Conservation (phyloP, 1,140 invertebrate genomes). For the Drosophila willistoni region DNA sequence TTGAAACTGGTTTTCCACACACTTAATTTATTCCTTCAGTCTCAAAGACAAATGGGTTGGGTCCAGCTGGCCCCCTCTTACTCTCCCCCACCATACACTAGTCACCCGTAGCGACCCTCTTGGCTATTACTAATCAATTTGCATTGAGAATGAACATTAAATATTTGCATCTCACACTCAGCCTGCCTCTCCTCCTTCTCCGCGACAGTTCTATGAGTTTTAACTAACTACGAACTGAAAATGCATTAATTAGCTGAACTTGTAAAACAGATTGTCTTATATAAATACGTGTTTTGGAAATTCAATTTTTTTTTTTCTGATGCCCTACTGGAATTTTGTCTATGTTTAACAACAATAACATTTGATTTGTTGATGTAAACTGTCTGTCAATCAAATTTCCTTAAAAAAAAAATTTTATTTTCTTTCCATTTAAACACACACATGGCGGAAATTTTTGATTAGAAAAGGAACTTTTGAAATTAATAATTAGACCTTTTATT, state of each 20-base stretch:
- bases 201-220: conserved; percentile 3
- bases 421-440: conserved; percentile 16
- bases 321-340: conserved; percentile 30
- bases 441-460: conserved; percentile 16
- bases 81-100: background rate
- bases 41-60: conserved; percentile 48
- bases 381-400: conserved; percentile 36
- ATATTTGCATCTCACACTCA: conserved; percentile 36
- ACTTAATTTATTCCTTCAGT: conserved; percentile 39
- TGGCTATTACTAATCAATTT: conserved; percentile 46
- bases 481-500: background rate
- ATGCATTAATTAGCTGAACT: conserved; percentile 51
- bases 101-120: conserved; percentile 9
- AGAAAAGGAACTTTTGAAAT: conserved; percentile 19
- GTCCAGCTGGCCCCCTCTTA: background rate
- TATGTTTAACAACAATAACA: conserved; percentile 44
- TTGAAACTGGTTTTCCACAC: conserved; percentile 46
- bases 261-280: conserved; percentile 38
- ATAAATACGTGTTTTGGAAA: conserved; percentile 33
- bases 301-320: conserved; percentile 18
- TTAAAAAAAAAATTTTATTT: background rate
- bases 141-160: conserved; percentile 50
- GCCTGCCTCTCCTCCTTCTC: background rate
- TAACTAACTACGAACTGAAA: conserved; percentile 27
- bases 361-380: conserved; percentile 43